Evolutionary conservation across 2,888 invertebrate genomes (phyloP).

Genomic region (Dione vanillae): DNA sequence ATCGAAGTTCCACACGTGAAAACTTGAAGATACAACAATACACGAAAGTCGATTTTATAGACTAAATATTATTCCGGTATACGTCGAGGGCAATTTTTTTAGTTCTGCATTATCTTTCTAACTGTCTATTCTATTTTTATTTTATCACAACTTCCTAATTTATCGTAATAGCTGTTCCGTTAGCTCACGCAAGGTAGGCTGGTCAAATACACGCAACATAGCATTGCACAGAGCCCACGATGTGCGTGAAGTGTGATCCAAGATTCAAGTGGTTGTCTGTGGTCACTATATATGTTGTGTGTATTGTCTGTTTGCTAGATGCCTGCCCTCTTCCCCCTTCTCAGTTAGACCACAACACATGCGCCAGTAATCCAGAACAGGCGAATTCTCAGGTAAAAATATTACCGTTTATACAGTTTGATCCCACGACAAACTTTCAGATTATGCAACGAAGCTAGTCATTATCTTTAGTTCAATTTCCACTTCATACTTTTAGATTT

Average conservation of each 20-base stretch:
- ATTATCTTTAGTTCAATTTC: conserved; percentile 74
- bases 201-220: conserved; percentile 82
- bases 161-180: conserved; percentile 46
- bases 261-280: conserved; percentile 83
- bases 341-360: conserved; percentile 94
- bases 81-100: conserved; percentile 61
- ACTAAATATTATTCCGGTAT: conserved; percentile 44
- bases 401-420: conserved; percentile 78
- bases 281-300: conserved; percentile 87
- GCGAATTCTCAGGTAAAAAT: conserved; percentile 87
- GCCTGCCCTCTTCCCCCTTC: conserved; percentile 95
- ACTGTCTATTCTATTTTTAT: conserved; percentile 78
- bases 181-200: conserved; percentile 69
- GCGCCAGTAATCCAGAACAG: conserved; percentile 89
- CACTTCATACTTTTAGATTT: conserved; percentile 80
- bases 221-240: conserved; percentile 63
- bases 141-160: conserved; percentile 58
- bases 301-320: conserved; percentile 97
- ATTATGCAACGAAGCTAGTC: conserved; percentile 81
- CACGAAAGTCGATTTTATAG: conserved; percentile 46
- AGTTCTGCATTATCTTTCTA: conserved; percentile 70
- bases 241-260: conserved; percentile 83
- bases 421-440: conserved; percentile 80
- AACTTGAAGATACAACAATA: conserved; percentile 45
- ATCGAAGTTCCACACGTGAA: conserved; percentile 59